Percentiles rank a stretch among this genome's conserved stretches.
phyloP scores from a whole-genome alignment of 1,140 invertebrate genomes.

The Notospermus geniculatus region DNA sequence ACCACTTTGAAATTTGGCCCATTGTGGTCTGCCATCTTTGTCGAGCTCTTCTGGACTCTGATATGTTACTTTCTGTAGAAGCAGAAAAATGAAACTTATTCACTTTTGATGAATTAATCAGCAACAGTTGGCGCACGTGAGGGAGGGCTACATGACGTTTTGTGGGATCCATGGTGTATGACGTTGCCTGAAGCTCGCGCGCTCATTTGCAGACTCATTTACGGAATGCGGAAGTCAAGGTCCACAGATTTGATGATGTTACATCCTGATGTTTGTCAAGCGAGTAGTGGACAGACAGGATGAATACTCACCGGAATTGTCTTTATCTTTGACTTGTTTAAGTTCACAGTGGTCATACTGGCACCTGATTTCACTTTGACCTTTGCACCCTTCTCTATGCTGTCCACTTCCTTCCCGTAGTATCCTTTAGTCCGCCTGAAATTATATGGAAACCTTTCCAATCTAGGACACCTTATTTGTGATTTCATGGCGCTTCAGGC shows the following conservation, averaged over 20 bases:
- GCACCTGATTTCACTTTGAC: constrained; percentile 47
- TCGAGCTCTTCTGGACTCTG: not conserved
- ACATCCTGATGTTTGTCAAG: not conserved
- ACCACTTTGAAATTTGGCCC: constrained; percentile 1
- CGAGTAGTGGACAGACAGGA: not conserved
- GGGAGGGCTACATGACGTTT: too few relatives aligned
- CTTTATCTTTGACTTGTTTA: constrained; percentile 3
- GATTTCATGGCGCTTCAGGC: not conserved
- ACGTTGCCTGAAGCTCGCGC: too few relatives aligned
- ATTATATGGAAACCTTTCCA: constrained; percentile 15
- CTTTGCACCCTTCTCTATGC: constrained; percentile 29
- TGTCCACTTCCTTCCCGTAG: constrained; percentile 35
- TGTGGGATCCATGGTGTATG: too few relatives aligned
- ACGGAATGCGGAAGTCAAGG: too few relatives aligned
- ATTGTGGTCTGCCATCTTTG: constrained; percentile 7
- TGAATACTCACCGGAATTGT: constrained; percentile 15
- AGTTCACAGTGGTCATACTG: constrained; percentile 30
- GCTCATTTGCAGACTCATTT: too few relatives aligned
- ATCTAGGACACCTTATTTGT: too few relatives aligned
- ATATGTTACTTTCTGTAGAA: not conserved
- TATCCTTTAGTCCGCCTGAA: constrained; percentile 39
- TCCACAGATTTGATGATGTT: too few relatives aligned
- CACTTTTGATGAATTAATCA: not conserved
- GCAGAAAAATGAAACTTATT: not conserved
- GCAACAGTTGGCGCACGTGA: not conserved